phyloP scores from a whole-genome alignment of 30 jellyfish, hydroid and myxozoan genomes.

The Cassiopea xamachana region DNA sequence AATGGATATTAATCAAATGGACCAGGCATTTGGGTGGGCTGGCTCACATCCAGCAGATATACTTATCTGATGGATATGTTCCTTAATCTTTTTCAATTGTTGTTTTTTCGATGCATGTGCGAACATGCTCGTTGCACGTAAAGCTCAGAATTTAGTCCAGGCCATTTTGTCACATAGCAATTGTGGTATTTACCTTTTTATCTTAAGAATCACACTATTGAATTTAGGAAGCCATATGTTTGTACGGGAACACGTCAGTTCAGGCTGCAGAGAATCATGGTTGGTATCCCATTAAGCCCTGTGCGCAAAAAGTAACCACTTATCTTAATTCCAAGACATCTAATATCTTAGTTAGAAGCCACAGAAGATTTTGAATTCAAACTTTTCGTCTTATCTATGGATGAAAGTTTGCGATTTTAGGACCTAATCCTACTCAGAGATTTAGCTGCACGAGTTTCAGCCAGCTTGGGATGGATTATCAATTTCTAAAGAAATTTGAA shows the following conservation, averaged over 20 bases:
- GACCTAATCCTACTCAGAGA: constrained; percentile 31
- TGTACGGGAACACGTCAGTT: neutral
- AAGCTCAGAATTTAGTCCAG: too few species aligned
- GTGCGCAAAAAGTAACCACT: neutral
- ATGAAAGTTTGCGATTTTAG: constrained; percentile 5
- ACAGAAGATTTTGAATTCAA: neutral
- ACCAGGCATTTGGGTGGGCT: too few species aligned
- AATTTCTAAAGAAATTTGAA: neutral
- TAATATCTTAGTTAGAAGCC: neutral
- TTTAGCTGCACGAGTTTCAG: constrained; percentile 28
- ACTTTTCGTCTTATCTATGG: constrained; percentile 1
- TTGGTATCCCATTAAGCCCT: neutral
- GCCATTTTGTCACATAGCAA: too few species aligned
- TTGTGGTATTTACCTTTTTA: too few species aligned
- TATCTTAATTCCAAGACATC: neutral
- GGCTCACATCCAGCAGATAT: too few species aligned
- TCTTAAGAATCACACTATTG: too few species aligned
- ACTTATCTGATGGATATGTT: too few species aligned
- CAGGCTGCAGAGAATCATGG: neutral
- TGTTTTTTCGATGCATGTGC: too few species aligned
- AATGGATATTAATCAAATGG: too few species aligned
- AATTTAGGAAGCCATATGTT: neutral
- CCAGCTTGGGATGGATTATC: constrained; percentile 14
- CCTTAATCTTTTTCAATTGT: too few species aligned
- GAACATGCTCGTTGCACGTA: too few species aligned